Percentiles rank a stretch among this genome's conserved stretches.
phyloP scores from a whole-genome alignment of 2,797 vertebrate species.

The Amphiprion clarkii region DNA sequence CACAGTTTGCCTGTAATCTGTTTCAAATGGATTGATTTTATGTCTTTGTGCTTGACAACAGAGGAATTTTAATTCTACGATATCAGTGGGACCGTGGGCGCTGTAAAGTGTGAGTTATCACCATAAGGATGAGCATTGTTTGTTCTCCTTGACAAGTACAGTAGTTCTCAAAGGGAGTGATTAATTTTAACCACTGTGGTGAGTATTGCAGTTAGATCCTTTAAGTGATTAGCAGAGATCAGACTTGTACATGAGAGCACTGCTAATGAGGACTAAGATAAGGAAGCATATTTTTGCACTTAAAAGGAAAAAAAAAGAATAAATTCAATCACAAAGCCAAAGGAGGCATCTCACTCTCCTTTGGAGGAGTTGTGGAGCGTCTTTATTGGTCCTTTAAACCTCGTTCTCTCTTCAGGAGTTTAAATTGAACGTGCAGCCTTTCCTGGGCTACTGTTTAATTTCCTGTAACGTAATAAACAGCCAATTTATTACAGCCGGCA shows the following conservation, averaged over 20 bases:
- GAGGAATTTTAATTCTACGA: neutral
- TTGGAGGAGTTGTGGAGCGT: constrained; percentile 55
- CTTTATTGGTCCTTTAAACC: constrained; percentile 76
- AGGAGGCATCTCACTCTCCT: constrained; percentile 49
- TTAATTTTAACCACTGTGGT: constrained; percentile 22
- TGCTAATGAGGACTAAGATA: constrained; percentile 73
- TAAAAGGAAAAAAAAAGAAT: constrained; percentile 43
- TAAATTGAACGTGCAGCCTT: constrained; percentile 74
- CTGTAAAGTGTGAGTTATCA: constrained; percentile 29
- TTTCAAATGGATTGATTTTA: constrained; percentile 18
- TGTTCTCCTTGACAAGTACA: constrained; percentile 43
- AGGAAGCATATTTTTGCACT: constrained; percentile 64
- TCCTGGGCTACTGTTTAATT: constrained; percentile 81
- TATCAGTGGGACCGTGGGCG: neutral
- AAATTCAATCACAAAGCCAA: constrained; percentile 46
- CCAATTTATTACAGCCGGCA: constrained; percentile 80
- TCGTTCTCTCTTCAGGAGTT: constrained; percentile 68
- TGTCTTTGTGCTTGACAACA: constrained; percentile 6
- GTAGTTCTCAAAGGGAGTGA: constrained; percentile 19
- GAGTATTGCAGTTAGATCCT: constrained; percentile 51
- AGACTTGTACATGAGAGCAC: constrained; percentile 47
- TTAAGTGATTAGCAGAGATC: constrained; percentile 71
- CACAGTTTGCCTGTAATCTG: neutral
- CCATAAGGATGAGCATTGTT: constrained; percentile 35
- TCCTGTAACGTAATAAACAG: constrained; percentile 84